Percentiles rank a stretch among this genome's conserved stretches.
Conservation (phyloP, 1,140 invertebrate genomes). For the Aphaenogaster floridana region DNA sequence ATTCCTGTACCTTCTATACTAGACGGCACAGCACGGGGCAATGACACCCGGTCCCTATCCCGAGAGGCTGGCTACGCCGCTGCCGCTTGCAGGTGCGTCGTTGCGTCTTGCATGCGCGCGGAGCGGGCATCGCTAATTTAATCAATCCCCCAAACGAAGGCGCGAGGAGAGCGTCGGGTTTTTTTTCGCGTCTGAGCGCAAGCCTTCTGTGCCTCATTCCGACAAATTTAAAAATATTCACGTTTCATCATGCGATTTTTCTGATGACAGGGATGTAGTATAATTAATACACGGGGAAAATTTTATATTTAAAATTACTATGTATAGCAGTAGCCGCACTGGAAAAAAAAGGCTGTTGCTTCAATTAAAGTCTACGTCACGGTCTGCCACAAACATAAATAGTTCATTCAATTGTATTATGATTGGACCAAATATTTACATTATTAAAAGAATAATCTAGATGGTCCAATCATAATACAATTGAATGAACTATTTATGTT, state of each 20-base stretch:
- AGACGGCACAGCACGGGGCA: constrained; percentile 76
- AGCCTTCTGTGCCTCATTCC: background rate
- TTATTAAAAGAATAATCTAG: no score
- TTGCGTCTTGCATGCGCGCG: constrained; percentile 64
- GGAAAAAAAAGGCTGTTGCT: no score
- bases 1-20: constrained; percentile 80
- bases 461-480: no score
- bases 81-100: constrained; percentile 75
- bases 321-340: no score
- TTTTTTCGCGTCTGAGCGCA: background rate
- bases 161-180: background rate
- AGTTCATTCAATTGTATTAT: no score
- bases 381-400: no score
- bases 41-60: constrained; percentile 75
- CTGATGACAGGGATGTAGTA: background rate
- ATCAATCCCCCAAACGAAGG: constrained; percentile 71
- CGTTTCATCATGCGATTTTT: background rate
- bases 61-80: constrained; percentile 72
- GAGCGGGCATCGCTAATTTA: constrained; percentile 74
- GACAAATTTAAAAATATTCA: background rate
- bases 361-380: no score
- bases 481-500: no score
- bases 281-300: no score
- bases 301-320: no score
- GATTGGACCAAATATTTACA: no score